Conservation (phyloP, 2,888 invertebrate species). For the Meloe dianella region DNA sequence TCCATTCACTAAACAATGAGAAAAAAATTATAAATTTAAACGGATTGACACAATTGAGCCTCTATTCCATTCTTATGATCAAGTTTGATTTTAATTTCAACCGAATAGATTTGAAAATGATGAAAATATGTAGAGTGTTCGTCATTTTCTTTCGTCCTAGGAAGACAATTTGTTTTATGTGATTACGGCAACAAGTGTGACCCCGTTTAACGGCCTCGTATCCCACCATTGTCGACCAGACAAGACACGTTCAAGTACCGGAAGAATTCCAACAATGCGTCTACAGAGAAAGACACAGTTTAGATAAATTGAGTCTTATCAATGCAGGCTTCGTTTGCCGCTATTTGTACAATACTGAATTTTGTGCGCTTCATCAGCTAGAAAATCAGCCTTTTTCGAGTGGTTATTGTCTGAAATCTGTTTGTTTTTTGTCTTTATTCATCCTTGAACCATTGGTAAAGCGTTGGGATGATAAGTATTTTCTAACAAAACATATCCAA, state of each 20-base stretch:
- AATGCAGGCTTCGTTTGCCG: neutral
- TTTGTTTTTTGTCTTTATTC: neutral
- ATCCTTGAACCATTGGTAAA: neutral
- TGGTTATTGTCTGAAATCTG: neutral
- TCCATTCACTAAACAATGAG: neutral
- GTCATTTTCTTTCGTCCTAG: too few relatives aligned
- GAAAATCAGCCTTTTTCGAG: neutral
- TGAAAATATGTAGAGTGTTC: too few relatives aligned
- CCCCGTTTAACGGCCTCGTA: neutral
- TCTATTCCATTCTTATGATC: neutral
- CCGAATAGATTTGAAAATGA: too few relatives aligned
- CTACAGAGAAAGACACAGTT: neutral
- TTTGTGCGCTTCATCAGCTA: neutral
- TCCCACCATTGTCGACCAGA: neutral
- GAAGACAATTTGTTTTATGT: neutral
- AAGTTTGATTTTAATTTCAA: neutral
- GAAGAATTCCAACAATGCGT: neutral
- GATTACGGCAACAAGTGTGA: slow-evolving; percentile 4
- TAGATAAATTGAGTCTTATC: neutral
- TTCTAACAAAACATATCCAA: neutral
- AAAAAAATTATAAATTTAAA: neutral
- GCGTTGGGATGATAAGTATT: neutral
- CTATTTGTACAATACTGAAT: neutral
- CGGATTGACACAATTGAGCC: neutral
- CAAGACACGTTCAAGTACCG: neutral